phyloP scores from a whole-genome alignment of 2,888 invertebrate species.

The Panopea generosa region DNA sequence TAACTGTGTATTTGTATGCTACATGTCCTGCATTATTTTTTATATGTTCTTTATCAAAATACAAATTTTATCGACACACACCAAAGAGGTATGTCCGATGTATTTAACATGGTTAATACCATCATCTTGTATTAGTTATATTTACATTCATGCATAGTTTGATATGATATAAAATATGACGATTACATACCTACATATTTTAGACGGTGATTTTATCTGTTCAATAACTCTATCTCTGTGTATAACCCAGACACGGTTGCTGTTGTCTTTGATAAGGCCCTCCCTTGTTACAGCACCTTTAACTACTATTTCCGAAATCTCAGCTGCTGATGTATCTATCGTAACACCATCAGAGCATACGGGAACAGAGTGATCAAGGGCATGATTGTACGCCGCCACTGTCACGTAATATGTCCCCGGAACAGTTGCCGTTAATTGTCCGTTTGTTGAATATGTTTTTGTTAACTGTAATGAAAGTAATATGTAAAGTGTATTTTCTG shows the following conservation, averaged over 20 bases:
- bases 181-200: slow-evolving; percentile 60
- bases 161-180: no score
- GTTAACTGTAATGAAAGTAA: slow-evolving; percentile 31
- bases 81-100: no score
- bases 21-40: background rate
- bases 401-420: slow-evolving; percentile 68
- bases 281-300: slow-evolving; percentile 47
- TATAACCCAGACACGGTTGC: slow-evolving; percentile 50
- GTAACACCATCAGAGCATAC: slow-evolving; percentile 76
- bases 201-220: slow-evolving; percentile 32
- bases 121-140: no score
- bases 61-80: no score
- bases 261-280: slow-evolving; percentile 60
- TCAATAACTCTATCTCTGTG: slow-evolving; percentile 47
- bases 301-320: slow-evolving; percentile 46
- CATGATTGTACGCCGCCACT: slow-evolving; percentile 74
- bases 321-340: slow-evolving; percentile 53
- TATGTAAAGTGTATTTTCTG: no score
- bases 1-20: background rate
- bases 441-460: slow-evolving; percentile 51
- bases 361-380: slow-evolving; percentile 66
- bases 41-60: no score
- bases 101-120: no score
- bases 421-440: slow-evolving; percentile 45
- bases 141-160: no score